A percentile compares a stretch with the other conserved stretches of the same genome.
Conservation (phyloP, 2,888 invertebrate species). For the Ischnura elegans region DNA sequence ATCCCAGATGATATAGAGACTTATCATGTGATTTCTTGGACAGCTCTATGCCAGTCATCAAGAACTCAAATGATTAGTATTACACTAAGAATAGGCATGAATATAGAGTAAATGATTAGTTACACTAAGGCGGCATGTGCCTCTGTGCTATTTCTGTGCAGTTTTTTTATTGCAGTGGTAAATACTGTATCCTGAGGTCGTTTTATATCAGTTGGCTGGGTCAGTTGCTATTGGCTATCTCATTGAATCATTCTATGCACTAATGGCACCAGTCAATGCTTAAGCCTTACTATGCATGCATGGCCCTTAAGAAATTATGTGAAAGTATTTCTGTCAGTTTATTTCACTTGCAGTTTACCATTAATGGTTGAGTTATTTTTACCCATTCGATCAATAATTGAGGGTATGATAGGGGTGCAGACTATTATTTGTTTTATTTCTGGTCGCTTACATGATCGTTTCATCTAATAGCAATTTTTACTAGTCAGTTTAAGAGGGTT, state of each 20-base stretch:
- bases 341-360: not conserved
- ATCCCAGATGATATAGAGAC: too few relatives aligned
- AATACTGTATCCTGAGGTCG: not conserved
- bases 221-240: not conserved
- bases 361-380: not conserved
- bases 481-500: too few relatives aligned
- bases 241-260: conserved; percentile 10
- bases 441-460: too few relatives aligned
- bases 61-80: not conserved
- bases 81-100: too few relatives aligned
- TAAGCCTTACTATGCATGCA: not conserved
- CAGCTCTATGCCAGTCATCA: not conserved
- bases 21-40: not conserved
- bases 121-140: not conserved
- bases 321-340: not conserved
- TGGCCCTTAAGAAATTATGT: not conserved
- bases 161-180: not conserved
- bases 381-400: not conserved
- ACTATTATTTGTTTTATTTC: too few relatives aligned
- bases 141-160: not conserved
- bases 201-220: not conserved
- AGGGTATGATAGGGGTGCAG: too few relatives aligned
- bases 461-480: not conserved
- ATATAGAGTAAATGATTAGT: not conserved
- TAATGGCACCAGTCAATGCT: conserved; percentile 10